A percentile compares a stretch with the other conserved stretches of the same genome.
Evolutionary conservation across 2,113 vertebrate genomes (phyloP).

Genomic region (Himantopus leucocephalus): DNA sequence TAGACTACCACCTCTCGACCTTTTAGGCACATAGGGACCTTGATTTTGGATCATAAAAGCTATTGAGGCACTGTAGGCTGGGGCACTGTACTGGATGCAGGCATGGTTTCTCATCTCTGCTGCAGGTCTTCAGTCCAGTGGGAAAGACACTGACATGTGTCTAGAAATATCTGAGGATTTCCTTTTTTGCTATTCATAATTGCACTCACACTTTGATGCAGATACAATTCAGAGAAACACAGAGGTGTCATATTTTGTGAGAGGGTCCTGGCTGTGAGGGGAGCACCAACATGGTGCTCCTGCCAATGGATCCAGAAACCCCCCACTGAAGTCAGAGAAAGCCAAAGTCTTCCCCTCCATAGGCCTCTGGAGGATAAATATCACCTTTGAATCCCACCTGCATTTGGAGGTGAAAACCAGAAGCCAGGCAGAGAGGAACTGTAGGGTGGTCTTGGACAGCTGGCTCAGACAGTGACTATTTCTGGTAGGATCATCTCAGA

Average conservation of each 20-base stretch:
- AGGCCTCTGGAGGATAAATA: neutral
- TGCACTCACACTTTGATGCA: neutral
- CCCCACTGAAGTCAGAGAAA: neutral
- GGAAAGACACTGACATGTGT: neutral
- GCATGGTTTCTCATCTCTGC: neutral
- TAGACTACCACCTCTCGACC: neutral
- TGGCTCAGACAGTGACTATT: neutral
- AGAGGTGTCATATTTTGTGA: neutral
- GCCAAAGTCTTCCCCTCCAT: neutral
- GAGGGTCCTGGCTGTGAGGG: neutral
- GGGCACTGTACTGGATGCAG: rapidly evolving
- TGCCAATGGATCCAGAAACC: neutral
- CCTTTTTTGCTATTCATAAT: neutral
- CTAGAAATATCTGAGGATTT: neutral
- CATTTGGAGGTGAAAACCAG: neutral
- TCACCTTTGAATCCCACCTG: neutral
- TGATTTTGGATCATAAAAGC: neutral
- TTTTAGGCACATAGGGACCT: neutral
- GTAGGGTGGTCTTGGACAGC: neutral
- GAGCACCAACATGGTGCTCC: neutral
- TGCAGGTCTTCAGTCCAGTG: neutral
- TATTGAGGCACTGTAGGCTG: neutral
- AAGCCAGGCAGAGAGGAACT: neutral
- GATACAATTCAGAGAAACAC: neutral
- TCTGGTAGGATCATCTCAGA: neutral